Percentiles rank a stretch among this genome's conserved stretches.
Conservation (phyloP, 2,888 invertebrate genomes). For the Sthenelais limicola region DNA sequence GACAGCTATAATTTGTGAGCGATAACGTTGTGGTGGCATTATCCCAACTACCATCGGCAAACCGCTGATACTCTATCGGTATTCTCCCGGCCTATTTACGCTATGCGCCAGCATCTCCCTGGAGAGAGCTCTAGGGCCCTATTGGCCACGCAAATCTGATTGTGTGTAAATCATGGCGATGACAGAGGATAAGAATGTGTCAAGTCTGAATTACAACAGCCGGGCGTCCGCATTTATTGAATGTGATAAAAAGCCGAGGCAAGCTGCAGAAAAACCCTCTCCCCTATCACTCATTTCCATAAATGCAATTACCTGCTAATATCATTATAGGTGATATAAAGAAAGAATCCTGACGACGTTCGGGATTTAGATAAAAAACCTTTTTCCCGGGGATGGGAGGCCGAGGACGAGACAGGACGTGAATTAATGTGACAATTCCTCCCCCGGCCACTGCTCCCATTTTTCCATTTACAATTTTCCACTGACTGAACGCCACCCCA, state of each 20-base stretch:
- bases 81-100: too few species aligned
- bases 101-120: too few species aligned
- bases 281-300: slow-evolving; percentile 29
- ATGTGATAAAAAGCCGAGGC: slow-evolving; percentile 22
- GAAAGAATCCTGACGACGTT: slow-evolving; percentile 3
- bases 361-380: slow-evolving; percentile 14
- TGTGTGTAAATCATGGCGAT: slow-evolving; percentile 13
- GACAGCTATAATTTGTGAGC: too few species aligned
- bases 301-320: slow-evolving; percentile 35
- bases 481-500: slow-evolving; percentile 8
- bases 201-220: slow-evolving; percentile 31
- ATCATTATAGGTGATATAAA: slow-evolving; percentile 18
- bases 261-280: not conserved
- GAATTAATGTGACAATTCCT: slow-evolving; percentile 28
- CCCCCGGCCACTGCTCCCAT: not conserved
- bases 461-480: slow-evolving; percentile 27
- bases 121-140: too few species aligned
- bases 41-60: too few species aligned
- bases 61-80: too few species aligned
- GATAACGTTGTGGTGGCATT: too few species aligned
- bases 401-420: not conserved
- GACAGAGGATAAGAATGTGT: slow-evolving; percentile 8
- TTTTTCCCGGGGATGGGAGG: not conserved
- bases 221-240: slow-evolving; percentile 11
- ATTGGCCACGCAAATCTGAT: too few species aligned